A percentile compares a stretch with the other conserved stretches of the same genome.
phyloP scores from a whole-genome alignment of 1,140 invertebrate species.

The Listronotus bonariensis region DNA sequence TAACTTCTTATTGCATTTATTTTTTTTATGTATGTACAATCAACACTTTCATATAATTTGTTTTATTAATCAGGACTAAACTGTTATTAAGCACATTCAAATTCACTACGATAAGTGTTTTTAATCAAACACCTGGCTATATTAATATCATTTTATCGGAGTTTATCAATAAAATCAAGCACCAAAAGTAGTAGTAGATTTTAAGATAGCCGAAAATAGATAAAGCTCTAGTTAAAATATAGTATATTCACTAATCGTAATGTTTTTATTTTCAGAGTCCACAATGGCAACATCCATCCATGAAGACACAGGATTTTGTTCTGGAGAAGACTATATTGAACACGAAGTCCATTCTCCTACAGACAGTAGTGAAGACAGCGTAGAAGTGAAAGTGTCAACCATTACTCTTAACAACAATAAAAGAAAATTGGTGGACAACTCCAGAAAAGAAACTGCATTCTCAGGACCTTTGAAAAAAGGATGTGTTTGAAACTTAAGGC shows the following conservation, averaged over 20 bases:
- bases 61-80: no score
- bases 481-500: conserved; percentile 60
- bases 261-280: conserved; percentile 33
- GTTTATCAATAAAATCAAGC: no score
- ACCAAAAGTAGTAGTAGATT: no score
- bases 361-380: conserved; percentile 75
- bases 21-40: no score
- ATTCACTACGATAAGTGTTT: no score
- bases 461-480: conserved; percentile 68
- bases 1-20: no score
- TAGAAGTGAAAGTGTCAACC: conserved; percentile 68
- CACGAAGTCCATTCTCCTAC: conserved; percentile 52
- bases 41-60: no score
- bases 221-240: background rate
- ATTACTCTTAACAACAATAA: conserved; percentile 70
- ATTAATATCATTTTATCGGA: no score
- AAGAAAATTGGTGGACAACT: conserved; percentile 56
- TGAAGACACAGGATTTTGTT: conserved; percentile 71
- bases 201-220: no score
- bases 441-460: conserved; percentile 15
- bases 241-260: no score
- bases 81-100: no score
- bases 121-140: no score
- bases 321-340: conserved; percentile 66
- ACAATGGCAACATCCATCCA: conserved; percentile 31